Conservation (phyloP, 2,888 invertebrate species). For the Brenthis ino region DNA sequence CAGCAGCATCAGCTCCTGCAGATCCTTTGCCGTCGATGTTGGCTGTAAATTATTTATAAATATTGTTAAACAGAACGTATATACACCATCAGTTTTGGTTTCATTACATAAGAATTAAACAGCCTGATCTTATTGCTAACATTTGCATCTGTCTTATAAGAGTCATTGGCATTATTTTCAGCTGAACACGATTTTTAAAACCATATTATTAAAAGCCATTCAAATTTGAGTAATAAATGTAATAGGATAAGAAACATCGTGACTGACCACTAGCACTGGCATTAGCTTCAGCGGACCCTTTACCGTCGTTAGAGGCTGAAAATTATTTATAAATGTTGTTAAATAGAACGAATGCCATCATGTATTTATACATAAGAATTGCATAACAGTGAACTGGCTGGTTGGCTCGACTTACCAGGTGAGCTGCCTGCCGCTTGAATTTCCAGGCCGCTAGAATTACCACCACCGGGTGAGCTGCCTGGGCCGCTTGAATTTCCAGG, state of each 20-base stretch:
- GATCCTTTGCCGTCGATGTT: neutral
- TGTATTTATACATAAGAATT: too few species aligned
- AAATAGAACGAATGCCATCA: neutral
- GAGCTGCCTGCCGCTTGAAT: neutral
- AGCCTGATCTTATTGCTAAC: constrained; percentile 3
- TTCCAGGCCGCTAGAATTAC: neutral
- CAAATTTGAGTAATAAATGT: neutral
- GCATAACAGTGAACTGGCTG: neutral
- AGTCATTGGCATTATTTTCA: constrained; percentile 13
- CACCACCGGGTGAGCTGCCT: neutral
- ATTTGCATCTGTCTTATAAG: constrained; percentile 11
- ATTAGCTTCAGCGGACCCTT: neutral
- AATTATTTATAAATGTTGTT: neutral
- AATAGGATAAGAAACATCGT: neutral
- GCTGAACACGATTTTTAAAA: constrained; percentile 11
- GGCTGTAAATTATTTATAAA: neutral
- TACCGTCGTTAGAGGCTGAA: neutral
- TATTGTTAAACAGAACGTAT: too few species aligned
- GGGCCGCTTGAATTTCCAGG: neutral
- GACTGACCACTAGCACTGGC: neutral
- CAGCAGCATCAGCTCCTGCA: neutral
- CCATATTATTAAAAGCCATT: neutral
- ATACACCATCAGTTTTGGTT: too few species aligned
- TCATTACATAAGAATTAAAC: neutral
- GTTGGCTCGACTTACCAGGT: neutral